phyloP scores from a whole-genome alignment of 1,140 invertebrate species.

The Oreohelix idahoensis region DNA sequence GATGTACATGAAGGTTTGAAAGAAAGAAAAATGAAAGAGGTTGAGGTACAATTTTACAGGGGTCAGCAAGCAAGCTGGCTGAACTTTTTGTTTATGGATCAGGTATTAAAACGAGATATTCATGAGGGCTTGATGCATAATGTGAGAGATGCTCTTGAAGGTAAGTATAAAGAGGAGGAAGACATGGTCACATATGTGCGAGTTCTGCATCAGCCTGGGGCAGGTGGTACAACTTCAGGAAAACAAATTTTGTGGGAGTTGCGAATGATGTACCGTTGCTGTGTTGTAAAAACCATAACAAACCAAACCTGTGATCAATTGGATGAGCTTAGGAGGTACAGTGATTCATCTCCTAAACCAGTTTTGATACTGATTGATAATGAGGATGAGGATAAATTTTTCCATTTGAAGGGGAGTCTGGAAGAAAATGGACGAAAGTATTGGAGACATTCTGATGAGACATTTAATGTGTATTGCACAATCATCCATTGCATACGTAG shows the following conservation, averaged over 20 bases:
- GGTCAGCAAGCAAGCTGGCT: slow-evolving; percentile 53
- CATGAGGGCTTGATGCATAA: slow-evolving; percentile 40
- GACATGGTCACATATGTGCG: slow-evolving; percentile 40
- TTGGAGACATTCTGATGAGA: neutral
- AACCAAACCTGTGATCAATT: slow-evolving; percentile 52
- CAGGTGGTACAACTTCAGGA: slow-evolving; percentile 53
- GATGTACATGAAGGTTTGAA: slow-evolving; percentile 32
- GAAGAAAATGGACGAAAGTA: slow-evolving; percentile 17
- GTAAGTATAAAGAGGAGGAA: slow-evolving; percentile 41
- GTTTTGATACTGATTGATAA: slow-evolving; percentile 52
- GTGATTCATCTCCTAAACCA: slow-evolving; percentile 46
- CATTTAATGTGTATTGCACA: neutral
- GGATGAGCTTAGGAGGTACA: slow-evolving; percentile 41
- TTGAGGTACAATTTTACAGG: slow-evolving; percentile 53
- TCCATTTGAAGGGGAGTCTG: slow-evolving; percentile 35
- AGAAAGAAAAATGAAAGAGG: slow-evolving; percentile 26
- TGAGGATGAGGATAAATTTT: slow-evolving; percentile 53
- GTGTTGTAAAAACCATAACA: slow-evolving; percentile 47
- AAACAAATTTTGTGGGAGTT: slow-evolving; percentile 53
- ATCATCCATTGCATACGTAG: slow-evolving; percentile 8
- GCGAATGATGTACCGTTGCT: slow-evolving; percentile 48
- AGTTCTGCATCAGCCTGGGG: slow-evolving; percentile 51
- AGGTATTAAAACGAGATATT: slow-evolving; percentile 50
- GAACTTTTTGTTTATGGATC: slow-evolving; percentile 54
- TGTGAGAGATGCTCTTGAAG: slow-evolving; percentile 45